phyloP scores from a whole-genome alignment of 2,113 vertebrate genomes.

The Vicugna pacos region DNA sequence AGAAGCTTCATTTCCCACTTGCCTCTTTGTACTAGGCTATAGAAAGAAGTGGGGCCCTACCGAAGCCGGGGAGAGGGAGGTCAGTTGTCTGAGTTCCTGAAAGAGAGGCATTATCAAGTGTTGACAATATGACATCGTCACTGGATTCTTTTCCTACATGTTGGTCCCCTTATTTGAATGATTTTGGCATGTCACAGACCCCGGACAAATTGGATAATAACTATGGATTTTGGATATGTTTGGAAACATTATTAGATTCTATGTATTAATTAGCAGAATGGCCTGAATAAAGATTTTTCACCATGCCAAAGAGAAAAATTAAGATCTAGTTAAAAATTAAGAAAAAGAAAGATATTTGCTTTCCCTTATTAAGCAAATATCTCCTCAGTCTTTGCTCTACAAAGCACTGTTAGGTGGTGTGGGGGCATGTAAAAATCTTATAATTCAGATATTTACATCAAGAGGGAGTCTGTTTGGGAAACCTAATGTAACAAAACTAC shows the following conservation, averaged over 20 bases:
- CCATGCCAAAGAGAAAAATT: constrained; percentile 23
- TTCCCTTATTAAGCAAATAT: neutral
- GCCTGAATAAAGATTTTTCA: constrained; percentile 32
- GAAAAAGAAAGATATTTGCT: no score
- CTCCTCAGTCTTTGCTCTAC: neutral
- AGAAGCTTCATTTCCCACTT: neutral
- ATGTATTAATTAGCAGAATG: neutral
- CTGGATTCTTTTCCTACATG: neutral
- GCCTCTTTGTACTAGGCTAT: neutral
- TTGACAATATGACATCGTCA: neutral
- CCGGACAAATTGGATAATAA: constrained; percentile 1
- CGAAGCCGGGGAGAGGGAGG: neutral
- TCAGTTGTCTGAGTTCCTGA: neutral
- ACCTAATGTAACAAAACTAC: neutral
- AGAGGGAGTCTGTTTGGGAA: constrained; percentile 19
- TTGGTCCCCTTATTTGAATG: constrained; percentile 6
- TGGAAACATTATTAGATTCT: neutral
- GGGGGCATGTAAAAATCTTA: neutral
- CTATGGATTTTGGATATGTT: neutral
- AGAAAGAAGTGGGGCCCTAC: neutral
- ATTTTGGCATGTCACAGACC: neutral
- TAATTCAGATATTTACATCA: neutral
- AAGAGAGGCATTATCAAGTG: neutral
- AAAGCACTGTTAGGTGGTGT: neutral
- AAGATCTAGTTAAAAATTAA: neutral